A percentile compares a stretch with the other conserved stretches of the same genome.
Evolutionary conservation across 2,797 vertebrate species (phyloP).

Genomic region (Enteromius paludinosus): DNA sequence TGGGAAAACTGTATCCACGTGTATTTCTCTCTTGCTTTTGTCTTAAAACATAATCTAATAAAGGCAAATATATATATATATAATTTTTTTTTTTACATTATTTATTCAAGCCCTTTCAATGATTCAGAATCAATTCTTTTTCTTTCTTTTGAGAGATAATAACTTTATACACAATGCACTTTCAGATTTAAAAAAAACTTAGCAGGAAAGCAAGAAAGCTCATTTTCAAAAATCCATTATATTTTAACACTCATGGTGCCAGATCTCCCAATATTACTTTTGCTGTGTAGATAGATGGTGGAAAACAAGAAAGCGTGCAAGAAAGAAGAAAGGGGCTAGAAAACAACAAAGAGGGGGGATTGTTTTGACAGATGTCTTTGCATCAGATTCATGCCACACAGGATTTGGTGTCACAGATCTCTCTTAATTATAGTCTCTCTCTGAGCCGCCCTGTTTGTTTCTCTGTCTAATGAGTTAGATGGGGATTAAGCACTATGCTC

Average conservation of each 20-base stretch:
- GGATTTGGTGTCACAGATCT: constrained; percentile 62
- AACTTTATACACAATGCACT: too few relatives aligned
- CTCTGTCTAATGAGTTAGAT: constrained; percentile 65
- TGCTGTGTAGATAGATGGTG: not conserved
- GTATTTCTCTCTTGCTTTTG: not conserved
- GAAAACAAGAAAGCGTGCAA: not conserved
- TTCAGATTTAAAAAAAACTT: too few relatives aligned
- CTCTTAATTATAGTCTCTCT: constrained; percentile 64
- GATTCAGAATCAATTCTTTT: too few relatives aligned
- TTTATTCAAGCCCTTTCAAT: too few relatives aligned
- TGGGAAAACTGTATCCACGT: not conserved
- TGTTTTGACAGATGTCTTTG: constrained; percentile 53
- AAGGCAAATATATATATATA: too few relatives aligned
- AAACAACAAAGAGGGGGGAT: constrained; percentile 24
- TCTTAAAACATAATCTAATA: not conserved
- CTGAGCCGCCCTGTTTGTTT: constrained; percentile 60
- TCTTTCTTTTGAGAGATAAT: too few relatives aligned
- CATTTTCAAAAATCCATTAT: too few relatives aligned
- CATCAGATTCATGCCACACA: constrained; percentile 47
- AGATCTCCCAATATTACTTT: not conserved
- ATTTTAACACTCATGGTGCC: not conserved
- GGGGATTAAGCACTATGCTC: constrained; percentile 62
- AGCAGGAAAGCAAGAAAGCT: too few relatives aligned
- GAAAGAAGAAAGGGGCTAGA: not conserved
- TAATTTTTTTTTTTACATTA: too few relatives aligned